Evolutionary conservation across 2,888 invertebrate genomes (phyloP).

Genomic region (Prosopocoilus inquinatus): DNA sequence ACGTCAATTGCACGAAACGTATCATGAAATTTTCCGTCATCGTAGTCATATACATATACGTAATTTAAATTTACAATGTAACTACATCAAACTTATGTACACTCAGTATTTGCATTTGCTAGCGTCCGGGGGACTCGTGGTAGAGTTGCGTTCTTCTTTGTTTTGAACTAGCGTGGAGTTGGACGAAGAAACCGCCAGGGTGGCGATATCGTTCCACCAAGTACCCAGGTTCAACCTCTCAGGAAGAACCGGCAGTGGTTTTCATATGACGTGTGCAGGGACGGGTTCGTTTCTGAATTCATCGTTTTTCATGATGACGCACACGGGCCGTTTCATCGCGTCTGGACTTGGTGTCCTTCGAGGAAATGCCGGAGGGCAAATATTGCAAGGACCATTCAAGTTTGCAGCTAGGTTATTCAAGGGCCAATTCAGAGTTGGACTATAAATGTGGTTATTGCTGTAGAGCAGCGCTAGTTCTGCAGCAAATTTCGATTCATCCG

Average conservation of each 20-base stretch:
- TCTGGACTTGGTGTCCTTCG: constrained; percentile 46
- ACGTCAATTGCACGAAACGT: constrained; percentile 12
- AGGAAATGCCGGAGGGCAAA: constrained; percentile 48
- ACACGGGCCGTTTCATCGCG: constrained; percentile 56
- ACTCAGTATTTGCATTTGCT: neutral
- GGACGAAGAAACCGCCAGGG: constrained; percentile 46
- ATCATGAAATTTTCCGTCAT: neutral
- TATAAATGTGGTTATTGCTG: constrained; percentile 56
- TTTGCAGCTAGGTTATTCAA: constrained; percentile 35
- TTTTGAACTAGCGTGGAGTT: constrained; percentile 14
- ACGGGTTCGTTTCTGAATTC: constrained; percentile 52
- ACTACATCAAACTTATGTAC: neutral
- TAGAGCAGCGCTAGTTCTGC: constrained; percentile 70
- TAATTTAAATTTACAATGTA: neutral
- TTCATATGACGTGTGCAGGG: constrained; percentile 74
- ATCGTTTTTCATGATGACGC: constrained; percentile 63
- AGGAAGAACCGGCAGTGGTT: constrained; percentile 80
- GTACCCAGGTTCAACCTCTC: constrained; percentile 62
- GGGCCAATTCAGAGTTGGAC: constrained; percentile 50
- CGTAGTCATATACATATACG: neutral
- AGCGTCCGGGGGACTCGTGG: constrained; percentile 9
- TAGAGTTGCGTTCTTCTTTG: constrained; percentile 9
- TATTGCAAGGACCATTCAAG: constrained; percentile 41
- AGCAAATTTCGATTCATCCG: constrained; percentile 62
- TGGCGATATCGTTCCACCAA: constrained; percentile 50